Evolutionary conservation across 2,113 vertebrate genomes (phyloP).

Genomic region (Alethe castanea): DNA sequence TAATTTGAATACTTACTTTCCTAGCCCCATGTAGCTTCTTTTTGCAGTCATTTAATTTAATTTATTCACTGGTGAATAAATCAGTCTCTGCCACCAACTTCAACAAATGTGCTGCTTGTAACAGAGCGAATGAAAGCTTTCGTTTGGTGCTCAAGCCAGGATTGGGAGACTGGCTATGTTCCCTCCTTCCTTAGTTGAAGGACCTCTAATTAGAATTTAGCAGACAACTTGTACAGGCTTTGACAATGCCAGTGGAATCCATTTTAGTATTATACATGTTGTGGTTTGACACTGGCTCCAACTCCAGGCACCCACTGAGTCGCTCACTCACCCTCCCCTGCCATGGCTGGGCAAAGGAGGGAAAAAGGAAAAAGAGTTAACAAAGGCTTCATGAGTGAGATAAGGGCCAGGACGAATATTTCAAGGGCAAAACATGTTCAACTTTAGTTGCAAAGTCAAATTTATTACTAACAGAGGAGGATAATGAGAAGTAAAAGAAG

Average conservation of each 20-base stretch:
- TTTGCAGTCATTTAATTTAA: not conserved
- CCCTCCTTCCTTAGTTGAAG: not conserved
- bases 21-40: not conserved
- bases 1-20: not conserved
- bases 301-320: not conserved
- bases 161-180: not conserved
- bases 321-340: not conserved
- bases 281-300: not conserved
- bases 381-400: not conserved
- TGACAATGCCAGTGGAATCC: not conserved
- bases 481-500: not conserved
- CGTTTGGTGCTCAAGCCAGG: accelerated
- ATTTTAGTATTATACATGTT: not conserved
- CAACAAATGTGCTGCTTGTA: not conserved
- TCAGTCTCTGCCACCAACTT: not conserved
- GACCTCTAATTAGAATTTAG: not conserved
- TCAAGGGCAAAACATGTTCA: not conserved
- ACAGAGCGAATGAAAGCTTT: not conserved
- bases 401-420: not conserved
- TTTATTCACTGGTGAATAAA: not conserved
- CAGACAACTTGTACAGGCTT: not conserved
- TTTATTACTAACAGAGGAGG: not conserved
- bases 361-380: not conserved
- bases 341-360: not conserved
- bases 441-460: not conserved